Evolutionary conservation across 1,140 invertebrate species (phyloP), one percentile per base, ranked within the genome.

Genomic region (Druon quercuslanigerum): DNA sequence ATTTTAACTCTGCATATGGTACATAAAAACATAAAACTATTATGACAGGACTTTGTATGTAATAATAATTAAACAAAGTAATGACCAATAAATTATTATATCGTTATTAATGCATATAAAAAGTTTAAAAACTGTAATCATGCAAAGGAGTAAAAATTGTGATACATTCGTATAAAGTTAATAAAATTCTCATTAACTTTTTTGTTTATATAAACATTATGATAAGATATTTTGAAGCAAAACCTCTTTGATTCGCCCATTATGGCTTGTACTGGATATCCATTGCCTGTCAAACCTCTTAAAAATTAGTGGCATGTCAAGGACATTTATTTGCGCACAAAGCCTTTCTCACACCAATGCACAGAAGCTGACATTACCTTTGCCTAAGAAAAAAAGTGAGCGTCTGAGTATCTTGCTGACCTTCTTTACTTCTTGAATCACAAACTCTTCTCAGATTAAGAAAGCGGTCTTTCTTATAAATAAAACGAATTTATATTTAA

Each of bases 301-400:
- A 79, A 82, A 84, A 84, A 75, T 82, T 72, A 19, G 50, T 78
- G 60, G 78, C 78, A 78, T 76, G 79, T 71, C 81, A 76, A 82
- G 79, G 77, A 80, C 83, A 78, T 72, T 73, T 54, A 72, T 74
- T 75, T 71, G 74, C 71, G 66, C 71, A 25, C 72, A 51, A 73
- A 80, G 72, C 77, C 75, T 79, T 82, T 80, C 77, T 73, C 75
- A 51, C 73, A 50, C 76, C n/a, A n/a, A 57, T 50, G 54, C 40
- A 75, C 77, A 75, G 77, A 77, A 79, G 73, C 80, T 82, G 80
- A 79, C 75, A 82, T 79, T 82, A 57, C 77, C 51, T 72, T 73
- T 75, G 75, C 60, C 72, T 81, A 76, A 81, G 78, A 81, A 78
- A 81, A 46, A 46, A 46, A 46, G 76, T 78, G 73, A 75, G 73